Evolutionary conservation across 2,797 vertebrate genomes (phyloP).

Genomic region (Spinus olivaceus): DNA sequence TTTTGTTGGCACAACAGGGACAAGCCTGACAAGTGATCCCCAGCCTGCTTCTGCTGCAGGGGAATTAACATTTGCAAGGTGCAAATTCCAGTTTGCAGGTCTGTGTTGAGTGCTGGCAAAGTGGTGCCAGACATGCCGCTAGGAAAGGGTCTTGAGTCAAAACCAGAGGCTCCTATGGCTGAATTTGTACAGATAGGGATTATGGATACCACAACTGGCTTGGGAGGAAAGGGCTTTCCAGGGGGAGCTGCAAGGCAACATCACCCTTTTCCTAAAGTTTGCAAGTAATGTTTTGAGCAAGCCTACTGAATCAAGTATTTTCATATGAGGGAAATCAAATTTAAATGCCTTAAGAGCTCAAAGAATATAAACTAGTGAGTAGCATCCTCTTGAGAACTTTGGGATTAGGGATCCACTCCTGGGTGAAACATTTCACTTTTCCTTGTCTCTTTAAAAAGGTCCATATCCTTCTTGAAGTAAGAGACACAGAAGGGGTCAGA

Average conservation of each 20-base stretch:
- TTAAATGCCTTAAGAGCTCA: background rate
- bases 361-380: background rate
- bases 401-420: background rate
- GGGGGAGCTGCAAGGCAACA: background rate
- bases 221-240: background rate
- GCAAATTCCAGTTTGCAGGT: background rate
- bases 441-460: background rate
- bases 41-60: background rate
- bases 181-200: too few species aligned
- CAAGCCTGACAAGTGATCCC: accelerated
- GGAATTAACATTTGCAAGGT: background rate
- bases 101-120: background rate
- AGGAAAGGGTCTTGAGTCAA: background rate
- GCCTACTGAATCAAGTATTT: background rate
- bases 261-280: background rate
- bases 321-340: background rate
- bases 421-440: background rate
- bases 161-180: accelerated
- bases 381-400: background rate
- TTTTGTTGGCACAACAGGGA: background rate
- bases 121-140: accelerated
- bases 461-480: background rate
- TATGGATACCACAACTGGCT: background rate
- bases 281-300: background rate
- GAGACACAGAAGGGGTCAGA: background rate